Evolutionary conservation across 2,888 invertebrate genomes (phyloP), one percentile per base, ranked within the genome.

Genomic region (Marasmarcha lunaedactyla): DNA sequence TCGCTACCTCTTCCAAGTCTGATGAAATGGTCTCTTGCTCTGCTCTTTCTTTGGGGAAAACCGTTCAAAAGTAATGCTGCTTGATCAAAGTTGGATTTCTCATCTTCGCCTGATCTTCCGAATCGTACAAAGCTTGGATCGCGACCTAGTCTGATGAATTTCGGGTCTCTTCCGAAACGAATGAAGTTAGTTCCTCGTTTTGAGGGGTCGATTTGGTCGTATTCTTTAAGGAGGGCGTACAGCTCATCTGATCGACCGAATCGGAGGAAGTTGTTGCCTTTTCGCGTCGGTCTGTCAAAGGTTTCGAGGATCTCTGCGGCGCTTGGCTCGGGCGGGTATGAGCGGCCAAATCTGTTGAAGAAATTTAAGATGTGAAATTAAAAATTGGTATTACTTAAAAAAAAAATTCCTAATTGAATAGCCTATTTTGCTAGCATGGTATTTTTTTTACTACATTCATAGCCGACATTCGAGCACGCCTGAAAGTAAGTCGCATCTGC

Each of bases 61-160:
- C 67, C 68, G 26, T 53, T 65, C 2, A 66, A 59, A 1, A 59
- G 49, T 13, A 67, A 40, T 0, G 69, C 57, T 14, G 51, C 56
- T 40, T 65, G 66, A 27, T 72, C 69, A 4, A 52, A 54, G 1
- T 51, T 59, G 3, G 41, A 41, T n/a, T 61, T 68, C 0, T 71
- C 70, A 0, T 74, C 73, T 1, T 68, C 69, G 2, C 46, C 48
- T 1, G 78, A 66, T 37, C 85, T 62, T 1, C 85, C 85, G 11
- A 85, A 67, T 9, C 85, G 59, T 46, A 85, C 71, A 52, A 85
- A 85, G 46, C 76, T 81, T 7, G 74, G 76, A 37, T 73, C 70
- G 0, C 84, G 62, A 1, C 85, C 85, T n/a, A 85, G 67, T 7
- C 85, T 59, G 46, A 85, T 71, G 53, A 85, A 85, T 46, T 76